A percentile compares a stretch with the other conserved stretches of the same genome.
phyloP scores from a whole-genome alignment of 2,113 vertebrate species.

The Cyphomyrus discorhynchus region DNA sequence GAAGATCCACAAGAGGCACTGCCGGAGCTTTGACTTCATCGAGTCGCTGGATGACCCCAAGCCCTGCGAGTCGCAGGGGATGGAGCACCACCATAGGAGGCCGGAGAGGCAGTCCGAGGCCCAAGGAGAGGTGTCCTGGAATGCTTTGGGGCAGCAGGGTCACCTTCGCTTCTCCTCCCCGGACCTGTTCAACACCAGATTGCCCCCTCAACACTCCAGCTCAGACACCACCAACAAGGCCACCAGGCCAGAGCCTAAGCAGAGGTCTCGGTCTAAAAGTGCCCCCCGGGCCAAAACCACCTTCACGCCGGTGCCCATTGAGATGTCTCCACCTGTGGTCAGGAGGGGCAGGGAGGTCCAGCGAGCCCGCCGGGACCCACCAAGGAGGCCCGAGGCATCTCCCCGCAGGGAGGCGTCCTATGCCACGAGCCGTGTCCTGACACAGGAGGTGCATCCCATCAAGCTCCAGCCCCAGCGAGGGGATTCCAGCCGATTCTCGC shows the following conservation, averaged over 20 bases:
- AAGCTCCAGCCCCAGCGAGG: conserved; percentile 82
- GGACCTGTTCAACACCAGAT: conserved; percentile 55
- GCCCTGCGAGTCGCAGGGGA: conserved; percentile 47
- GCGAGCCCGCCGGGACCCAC: conserved; percentile 52
- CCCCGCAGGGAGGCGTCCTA: conserved; percentile 57
- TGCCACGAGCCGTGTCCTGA: conserved; percentile 62
- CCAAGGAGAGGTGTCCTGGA: conserved; percentile 57
- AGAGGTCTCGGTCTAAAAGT: conserved; percentile 79
- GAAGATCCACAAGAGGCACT: conserved; percentile 91
- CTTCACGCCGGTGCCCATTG: conserved; percentile 70
- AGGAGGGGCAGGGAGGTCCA: conserved; percentile 63
- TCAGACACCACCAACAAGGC: conserved; percentile 52
- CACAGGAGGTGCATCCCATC: conserved; percentile 89
- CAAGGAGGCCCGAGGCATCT: conserved; percentile 52
- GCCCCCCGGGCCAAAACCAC: conserved; percentile 69
- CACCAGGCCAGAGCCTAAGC: conserved; percentile 61
- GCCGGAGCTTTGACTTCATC: conserved; percentile 89
- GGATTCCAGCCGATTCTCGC: conserved; percentile 65
- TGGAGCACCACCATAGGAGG: conserved; percentile 64
- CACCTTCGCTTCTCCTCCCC: conserved; percentile 62
- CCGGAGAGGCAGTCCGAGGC: conserved; percentile 49
- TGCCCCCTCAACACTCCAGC: conserved; percentile 42
- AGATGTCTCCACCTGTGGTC: conserved; percentile 55
- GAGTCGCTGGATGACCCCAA: conserved; percentile 81
- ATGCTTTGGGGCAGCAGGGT: conserved; percentile 56